These are phyloP conservation scores for Zeuzera pyrina DNA, from an alignment of 2,888 invertebrate species.

Conservation along the genomic window DNA sequence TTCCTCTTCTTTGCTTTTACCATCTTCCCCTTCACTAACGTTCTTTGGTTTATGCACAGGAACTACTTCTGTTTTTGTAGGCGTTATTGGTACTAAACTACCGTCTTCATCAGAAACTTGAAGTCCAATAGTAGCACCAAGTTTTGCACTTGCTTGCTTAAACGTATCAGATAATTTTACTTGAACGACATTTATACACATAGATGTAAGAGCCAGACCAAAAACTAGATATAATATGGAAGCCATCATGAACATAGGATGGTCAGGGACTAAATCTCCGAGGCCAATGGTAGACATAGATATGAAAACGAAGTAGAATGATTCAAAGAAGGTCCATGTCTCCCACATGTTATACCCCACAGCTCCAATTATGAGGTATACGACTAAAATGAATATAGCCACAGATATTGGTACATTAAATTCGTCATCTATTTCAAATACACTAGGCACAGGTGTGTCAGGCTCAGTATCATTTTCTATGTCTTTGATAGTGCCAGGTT, in stretches of 20 bases:
- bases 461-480: conserved; percentile 71
- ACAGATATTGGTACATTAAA: conserved; percentile 95
- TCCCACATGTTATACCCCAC: conserved; percentile 84
- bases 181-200: conserved; percentile 98
- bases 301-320: conserved; percentile 97
- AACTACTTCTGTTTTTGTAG: conserved; percentile 51
- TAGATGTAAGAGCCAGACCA: conserved; percentile 94
- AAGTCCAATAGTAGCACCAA: conserved; percentile 88
- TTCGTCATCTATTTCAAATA: conserved; percentile 90
- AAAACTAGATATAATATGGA: conserved; percentile 95
- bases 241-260: conserved; percentile 91
- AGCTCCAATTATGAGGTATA: conserved; percentile 92
- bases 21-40: conserved; percentile 26
- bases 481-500: conserved; percentile 42
- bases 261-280: conserved; percentile 91
- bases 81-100: conserved; percentile 57
- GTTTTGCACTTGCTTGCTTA: conserved; percentile 86
- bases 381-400: conserved; percentile 85
- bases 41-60: conserved; percentile 53
- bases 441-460: conserved; percentile 83
- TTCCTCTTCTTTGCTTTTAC: conserved; percentile 32
- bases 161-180: conserved; percentile 86
- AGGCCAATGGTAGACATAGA: conserved; percentile 98
- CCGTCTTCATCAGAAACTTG: conserved; percentile 81
- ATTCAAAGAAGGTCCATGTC: conserved; percentile 91